Evolutionary conservation across 2,113 vertebrate genomes (phyloP).

Genomic region (Myiagra hebetior): DNA sequence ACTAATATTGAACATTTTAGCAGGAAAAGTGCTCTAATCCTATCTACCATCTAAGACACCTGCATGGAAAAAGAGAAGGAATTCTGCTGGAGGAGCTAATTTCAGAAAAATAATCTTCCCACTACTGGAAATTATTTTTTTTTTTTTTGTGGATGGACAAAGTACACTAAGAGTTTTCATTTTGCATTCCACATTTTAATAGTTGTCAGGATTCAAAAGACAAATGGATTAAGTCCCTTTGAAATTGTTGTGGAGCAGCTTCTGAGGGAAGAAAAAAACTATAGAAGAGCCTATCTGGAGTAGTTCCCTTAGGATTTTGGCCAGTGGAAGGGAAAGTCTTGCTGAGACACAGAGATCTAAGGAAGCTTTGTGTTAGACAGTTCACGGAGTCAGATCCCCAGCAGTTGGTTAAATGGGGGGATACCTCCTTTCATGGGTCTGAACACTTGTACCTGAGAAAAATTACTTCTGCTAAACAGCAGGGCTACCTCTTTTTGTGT

Average conservation of each 20-base stretch:
- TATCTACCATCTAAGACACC: neutral
- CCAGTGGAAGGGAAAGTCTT: neutral
- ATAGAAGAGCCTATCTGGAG: neutral
- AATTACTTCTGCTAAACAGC: neutral
- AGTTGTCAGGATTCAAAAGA: neutral
- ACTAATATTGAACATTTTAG: neutral
- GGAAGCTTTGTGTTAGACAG: rapidly evolving
- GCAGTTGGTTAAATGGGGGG: neutral
- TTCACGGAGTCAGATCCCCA: neutral
- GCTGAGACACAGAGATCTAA: neutral
- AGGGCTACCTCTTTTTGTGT: neutral
- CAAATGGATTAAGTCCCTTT: neutral
- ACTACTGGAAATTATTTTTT: neutral
- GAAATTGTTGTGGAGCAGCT: neutral
- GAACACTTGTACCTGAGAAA: neutral
- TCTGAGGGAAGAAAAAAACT: neutral
- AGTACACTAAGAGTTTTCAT: neutral
- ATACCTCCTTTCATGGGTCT: neutral
- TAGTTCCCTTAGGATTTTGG: neutral
- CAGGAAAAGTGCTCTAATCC: neutral
- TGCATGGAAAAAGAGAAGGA: neutral
- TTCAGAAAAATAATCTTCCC: neutral
- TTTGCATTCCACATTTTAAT: neutral
- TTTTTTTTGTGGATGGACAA: neutral
- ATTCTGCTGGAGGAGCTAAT: neutral